Evolutionary conservation across 1,140 invertebrate genomes (phyloP).

Genomic region (Trichogramma pretiosum): DNA sequence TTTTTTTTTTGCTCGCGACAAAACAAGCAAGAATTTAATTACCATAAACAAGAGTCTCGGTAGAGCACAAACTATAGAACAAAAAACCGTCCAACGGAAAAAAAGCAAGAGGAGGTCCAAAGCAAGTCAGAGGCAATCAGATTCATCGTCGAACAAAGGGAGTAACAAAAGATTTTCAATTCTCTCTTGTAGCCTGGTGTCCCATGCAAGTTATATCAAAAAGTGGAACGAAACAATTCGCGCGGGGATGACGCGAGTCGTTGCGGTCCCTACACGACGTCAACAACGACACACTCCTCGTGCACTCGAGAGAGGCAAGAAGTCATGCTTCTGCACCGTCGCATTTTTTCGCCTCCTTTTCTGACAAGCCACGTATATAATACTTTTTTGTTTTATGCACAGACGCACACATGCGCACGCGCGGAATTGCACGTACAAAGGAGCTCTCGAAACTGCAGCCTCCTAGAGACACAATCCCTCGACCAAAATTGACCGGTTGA

Average conservation of each 20-base stretch:
- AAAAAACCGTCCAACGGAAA: no score
- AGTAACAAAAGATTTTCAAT: slow-evolving; percentile 17
- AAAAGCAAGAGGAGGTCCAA: slow-evolving; percentile 2
- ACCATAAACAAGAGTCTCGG: slow-evolving; percentile 1
- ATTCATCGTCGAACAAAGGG: slow-evolving; percentile 11
- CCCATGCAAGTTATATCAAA: slow-evolving; percentile 9
- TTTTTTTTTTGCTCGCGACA: background rate
- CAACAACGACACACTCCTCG: no score
- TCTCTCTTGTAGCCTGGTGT: background rate
- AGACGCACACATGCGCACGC: background rate
- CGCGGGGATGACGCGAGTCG: background rate
- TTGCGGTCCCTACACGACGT: slow-evolving; percentile 8
- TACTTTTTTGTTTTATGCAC: background rate
- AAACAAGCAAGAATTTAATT: background rate
- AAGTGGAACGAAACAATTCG: slow-evolving; percentile 34
- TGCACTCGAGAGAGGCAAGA: no score
- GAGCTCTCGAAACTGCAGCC: no score
- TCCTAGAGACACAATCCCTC: no score
- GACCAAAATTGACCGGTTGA: background rate
- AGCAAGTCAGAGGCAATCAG: slow-evolving; percentile 13
- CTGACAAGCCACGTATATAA: background rate
- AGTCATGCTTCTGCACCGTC: no score
- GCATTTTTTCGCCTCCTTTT: background rate
- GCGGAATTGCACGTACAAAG: no score
- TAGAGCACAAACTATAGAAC: background rate